Conservation (phyloP, 2,797 vertebrate species). For the Xerus rutilus region DNA sequence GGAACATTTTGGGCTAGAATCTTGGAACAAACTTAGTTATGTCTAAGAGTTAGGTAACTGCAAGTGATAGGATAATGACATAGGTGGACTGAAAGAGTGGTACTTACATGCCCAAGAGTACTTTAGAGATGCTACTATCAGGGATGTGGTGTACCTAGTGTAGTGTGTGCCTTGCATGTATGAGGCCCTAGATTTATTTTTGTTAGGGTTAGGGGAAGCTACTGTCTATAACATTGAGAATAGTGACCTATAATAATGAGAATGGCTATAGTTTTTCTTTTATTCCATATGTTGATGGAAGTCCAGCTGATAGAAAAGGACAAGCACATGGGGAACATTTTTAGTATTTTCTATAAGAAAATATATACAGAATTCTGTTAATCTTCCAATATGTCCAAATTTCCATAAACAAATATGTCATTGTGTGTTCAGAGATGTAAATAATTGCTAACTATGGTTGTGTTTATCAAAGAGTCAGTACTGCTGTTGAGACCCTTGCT, state of each 20-base stretch:
- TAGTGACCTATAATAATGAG: neutral
- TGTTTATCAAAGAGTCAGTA: no score
- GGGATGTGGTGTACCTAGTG: neutral
- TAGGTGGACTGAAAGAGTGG: neutral
- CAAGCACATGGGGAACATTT: no score
- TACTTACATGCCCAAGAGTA: neutral
- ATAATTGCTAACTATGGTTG: no score
- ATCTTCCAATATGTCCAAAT: no score
- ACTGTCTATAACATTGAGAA: neutral
- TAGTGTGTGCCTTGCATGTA: neutral
- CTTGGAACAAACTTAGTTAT: conserved; percentile 34
- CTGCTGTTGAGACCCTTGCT: neutral
- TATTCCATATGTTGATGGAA: no score
- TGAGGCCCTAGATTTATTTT: neutral
- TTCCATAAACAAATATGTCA: no score
- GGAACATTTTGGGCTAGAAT: conserved; percentile 39
- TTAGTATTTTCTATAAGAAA: no score
- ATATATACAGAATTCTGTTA: no score
- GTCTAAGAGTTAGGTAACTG: neutral
- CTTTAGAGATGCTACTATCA: conserved; percentile 41
- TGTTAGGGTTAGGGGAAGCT: neutral
- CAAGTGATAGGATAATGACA: neutral
- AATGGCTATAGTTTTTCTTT: neutral
- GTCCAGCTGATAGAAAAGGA: no score
- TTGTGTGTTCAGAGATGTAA: no score